phyloP scores from a whole-genome alignment of 2,797 vertebrate genomes.

The Labroides dimidiatus region DNA sequence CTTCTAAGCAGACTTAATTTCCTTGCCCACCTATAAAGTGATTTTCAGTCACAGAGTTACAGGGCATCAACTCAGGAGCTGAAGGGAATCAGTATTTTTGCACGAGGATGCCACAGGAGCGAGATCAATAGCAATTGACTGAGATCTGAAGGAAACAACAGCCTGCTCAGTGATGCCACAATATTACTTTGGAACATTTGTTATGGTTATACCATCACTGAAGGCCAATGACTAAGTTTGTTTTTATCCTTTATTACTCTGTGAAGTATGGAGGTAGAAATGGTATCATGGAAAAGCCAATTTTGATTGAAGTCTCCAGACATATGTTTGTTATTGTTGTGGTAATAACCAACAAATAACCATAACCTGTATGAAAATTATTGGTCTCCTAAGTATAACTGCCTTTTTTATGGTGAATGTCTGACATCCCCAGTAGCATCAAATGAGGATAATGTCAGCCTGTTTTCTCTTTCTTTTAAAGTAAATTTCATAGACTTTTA shows the following conservation, averaged over 20 bases:
- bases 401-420: constrained; percentile 10
- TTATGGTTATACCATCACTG: neutral
- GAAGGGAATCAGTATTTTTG: constrained; percentile 13
- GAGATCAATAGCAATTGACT: constrained; percentile 10
- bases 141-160: neutral
- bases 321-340: constrained; percentile 15
- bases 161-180: neutral
- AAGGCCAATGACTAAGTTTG: neutral
- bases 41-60: neutral
- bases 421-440: constrained; percentile 27
- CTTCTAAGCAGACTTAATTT: neutral
- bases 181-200: neutral
- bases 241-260: neutral
- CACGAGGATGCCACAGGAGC: constrained; percentile 1
- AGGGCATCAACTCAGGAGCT: constrained; percentile 3
- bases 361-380: constrained; percentile 18
- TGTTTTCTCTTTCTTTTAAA: neutral
- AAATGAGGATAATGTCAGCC: constrained; percentile 5
- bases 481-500: neutral
- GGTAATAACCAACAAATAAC: constrained; percentile 19
- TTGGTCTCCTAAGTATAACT: constrained; percentile 16
- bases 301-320: neutral
- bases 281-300: no score
- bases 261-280: neutral
- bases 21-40: neutral